These are phyloP conservation scores for Eristalis pertinax DNA, from an alignment of 2,888 invertebrate genomes.

Conservation along the genomic window DNA sequence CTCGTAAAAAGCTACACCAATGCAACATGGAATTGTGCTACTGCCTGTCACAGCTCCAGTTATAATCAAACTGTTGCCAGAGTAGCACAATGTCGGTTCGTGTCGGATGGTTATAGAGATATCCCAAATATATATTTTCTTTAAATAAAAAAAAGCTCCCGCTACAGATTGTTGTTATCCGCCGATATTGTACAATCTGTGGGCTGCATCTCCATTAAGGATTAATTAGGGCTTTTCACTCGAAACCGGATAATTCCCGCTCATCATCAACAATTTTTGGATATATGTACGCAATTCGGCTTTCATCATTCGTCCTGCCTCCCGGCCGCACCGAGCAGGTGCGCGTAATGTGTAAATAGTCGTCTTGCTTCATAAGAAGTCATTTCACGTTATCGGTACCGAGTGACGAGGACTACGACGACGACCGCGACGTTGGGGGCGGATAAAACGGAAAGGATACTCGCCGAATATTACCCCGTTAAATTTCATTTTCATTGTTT, in stretches of 20 bases:
- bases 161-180: conserved; percentile 31
- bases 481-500: conserved; percentile 58
- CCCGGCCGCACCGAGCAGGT: neutral
- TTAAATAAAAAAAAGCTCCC: conserved; percentile 37
- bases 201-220: conserved; percentile 36
- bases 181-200: neutral
- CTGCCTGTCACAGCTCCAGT: conserved; percentile 62
- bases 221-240: conserved; percentile 38
- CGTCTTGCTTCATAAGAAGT: conserved; percentile 23
- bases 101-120: conserved; percentile 41
- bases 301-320: neutral
- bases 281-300: neutral
- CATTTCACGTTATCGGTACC: conserved; percentile 5
- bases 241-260: conserved; percentile 23
- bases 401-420: neutral
- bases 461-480: conserved; percentile 25
- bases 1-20: conserved; percentile 60
- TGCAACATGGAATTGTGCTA: conserved; percentile 63
- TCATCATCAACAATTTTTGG: neutral
- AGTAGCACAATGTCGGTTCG: conserved; percentile 71
- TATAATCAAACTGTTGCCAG: conserved; percentile 72
- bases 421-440: neutral
- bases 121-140: conserved; percentile 1
- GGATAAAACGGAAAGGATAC: conserved; percentile 26
- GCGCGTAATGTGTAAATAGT: conserved; percentile 17